These are phyloP conservation scores for Felis chaus DNA, from an alignment of 2,113 vertebrate species.

Conservation along the genomic window DNA sequence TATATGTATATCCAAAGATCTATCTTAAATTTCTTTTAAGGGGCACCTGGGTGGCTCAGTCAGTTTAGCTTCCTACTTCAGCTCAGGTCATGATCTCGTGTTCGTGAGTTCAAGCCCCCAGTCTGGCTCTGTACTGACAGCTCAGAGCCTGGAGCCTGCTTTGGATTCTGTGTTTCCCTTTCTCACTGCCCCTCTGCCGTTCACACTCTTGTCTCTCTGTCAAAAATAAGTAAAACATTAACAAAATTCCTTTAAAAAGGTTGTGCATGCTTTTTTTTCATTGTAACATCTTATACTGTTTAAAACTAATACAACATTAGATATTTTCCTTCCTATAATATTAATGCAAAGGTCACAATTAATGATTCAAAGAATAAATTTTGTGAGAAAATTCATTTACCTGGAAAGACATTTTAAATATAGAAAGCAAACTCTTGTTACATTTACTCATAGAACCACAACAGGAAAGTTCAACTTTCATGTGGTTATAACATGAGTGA, in stretches of 20 bases:
- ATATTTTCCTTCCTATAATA: background rate
- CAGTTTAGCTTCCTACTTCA: too few species aligned
- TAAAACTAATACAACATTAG: background rate
- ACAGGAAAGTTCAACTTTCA: background rate
- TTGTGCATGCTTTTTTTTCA: background rate
- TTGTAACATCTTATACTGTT: background rate
- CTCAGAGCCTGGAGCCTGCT: too few species aligned
- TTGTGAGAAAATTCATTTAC: background rate
- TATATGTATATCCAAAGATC: background rate
- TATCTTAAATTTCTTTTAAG: background rate
- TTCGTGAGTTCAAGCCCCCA: too few species aligned
- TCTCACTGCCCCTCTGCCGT: too few species aligned
- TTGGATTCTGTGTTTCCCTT: too few species aligned
- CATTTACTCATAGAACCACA: background rate
- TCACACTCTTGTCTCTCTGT: too few species aligned
- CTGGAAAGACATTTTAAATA: slow-evolving; percentile 22
- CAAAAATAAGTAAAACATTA: too few species aligned
- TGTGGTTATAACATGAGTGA: background rate
- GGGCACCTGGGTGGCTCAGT: too few species aligned
- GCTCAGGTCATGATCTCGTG: too few species aligned
- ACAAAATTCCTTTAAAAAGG: background rate
- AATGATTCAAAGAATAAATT: background rate
- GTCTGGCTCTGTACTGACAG: too few species aligned
- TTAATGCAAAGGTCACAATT: background rate
- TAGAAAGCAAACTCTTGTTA: background rate